phyloP scores from a whole-genome alignment of 2,113 vertebrate genomes.

The Eurypyga helias region DNA sequence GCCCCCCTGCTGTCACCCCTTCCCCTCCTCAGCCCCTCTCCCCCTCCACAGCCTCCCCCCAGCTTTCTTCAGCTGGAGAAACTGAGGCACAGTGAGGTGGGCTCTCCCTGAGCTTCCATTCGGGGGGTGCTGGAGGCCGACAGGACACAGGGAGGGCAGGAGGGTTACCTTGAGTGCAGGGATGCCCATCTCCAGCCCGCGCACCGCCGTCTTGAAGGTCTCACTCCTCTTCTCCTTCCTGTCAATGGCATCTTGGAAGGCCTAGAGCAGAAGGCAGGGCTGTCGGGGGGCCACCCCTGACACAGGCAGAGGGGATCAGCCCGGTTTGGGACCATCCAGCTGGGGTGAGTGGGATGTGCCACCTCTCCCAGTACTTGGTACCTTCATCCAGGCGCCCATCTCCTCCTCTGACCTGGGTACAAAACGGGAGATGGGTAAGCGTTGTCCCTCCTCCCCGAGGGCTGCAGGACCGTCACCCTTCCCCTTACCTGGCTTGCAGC shows the following conservation, averaged over 20 bases:
- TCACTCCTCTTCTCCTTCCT: conserved; percentile 74
- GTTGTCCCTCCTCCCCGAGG: background rate
- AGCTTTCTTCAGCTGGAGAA: background rate
- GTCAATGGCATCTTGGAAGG: conserved; percentile 74
- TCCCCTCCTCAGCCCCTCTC: background rate
- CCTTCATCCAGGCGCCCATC: conserved; percentile 78
- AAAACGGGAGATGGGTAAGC: background rate
- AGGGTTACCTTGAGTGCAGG: conserved; percentile 47
- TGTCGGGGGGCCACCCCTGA: background rate
- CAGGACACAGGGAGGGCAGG: background rate
- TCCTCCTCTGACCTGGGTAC: conserved; percentile 74
- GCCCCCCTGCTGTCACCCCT: background rate
- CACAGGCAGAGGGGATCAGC: background rate
- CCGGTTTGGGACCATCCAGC: background rate
- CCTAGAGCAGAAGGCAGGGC: conserved; percentile 42
- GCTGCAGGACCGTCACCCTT: rapidly evolving
- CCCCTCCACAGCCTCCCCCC: background rate
- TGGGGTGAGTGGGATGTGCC: background rate
- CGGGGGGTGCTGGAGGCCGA: background rate
- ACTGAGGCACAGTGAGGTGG: background rate
- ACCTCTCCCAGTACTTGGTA: conserved; percentile 9
- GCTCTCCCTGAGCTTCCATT: background rate
- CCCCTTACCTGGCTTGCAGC: conserved; percentile 75
- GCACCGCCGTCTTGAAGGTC: conserved; percentile 73
- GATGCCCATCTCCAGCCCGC: conserved; percentile 3